Evolutionary conservation across 2,888 invertebrate genomes (phyloP), one percentile per base, ranked within the genome.

Genomic region (Lobophora halterata): DNA sequence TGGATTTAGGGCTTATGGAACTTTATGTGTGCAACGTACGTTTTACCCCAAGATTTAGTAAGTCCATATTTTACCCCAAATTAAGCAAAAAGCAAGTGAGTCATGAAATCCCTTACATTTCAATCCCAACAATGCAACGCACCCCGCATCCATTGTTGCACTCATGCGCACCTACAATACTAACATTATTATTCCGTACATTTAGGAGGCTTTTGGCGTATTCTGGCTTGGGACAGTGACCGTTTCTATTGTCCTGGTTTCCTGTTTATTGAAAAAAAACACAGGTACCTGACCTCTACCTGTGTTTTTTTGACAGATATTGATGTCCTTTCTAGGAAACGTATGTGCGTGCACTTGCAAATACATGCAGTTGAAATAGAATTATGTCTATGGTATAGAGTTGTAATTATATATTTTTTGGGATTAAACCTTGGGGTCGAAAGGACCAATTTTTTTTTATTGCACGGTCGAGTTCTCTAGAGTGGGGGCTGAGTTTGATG

Each of bases 231-330:
- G 52, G 55, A 56, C 33, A 41, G 29, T 69, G 77, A 72, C 73
- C 75, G 64, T 65, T 61, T 59, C 60, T 47, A 74, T 81, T 82
- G 82, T 81, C 71, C 67, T 68, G 58, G 75, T 79, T 79, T 80
- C 82, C 80, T 85, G 78, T 61, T 59, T 63, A 55, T 46, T 60
- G n/a, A 62, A 58, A 53, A 63, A 71, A 69, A 71, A 65, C 51
- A 52, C 33, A 49, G 36, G 69, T 76, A 72, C 69, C 68, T 69
- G 74, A 74, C 73, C 79, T 73, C 66, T 55, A 39, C 38, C 44
- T 45, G 33, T 33, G 36, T 40, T 45, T 35, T 37, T 36, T 36
- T 12, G n/a, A 26, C 44, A 39, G 38, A 29, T 30, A n/a, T n/a
- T n/a, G n/a, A n/a, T 30, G 40, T 40, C 40, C 45, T 26, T 45